These are phyloP conservation scores for Jacana jacana DNA, from an alignment of 2,113 vertebrate genomes.

Conservation along the genomic window DNA sequence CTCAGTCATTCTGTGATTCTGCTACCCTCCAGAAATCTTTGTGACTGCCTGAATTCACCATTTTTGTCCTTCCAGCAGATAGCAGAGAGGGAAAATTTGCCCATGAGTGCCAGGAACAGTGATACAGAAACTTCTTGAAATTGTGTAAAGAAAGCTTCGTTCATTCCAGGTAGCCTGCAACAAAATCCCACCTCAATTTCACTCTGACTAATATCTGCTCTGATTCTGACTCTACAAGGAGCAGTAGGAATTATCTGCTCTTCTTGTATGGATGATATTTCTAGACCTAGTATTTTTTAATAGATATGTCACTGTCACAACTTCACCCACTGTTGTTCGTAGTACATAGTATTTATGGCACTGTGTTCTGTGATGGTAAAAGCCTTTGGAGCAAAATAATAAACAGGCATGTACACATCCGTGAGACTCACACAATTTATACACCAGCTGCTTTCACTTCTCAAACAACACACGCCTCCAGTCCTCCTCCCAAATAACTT, in stretches of 20 bases:
- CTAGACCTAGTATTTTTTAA: neutral
- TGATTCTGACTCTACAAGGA: neutral
- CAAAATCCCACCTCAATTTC: neutral
- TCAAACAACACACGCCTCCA: neutral
- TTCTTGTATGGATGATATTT: neutral
- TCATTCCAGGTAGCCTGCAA: neutral
- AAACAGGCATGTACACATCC: neutral
- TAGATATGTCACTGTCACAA: neutral
- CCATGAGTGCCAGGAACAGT: neutral
- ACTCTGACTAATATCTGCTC: neutral
- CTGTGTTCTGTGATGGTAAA: neutral
- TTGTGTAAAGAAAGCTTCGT: neutral
- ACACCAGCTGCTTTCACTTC: neutral
- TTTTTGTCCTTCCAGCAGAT: neutral
- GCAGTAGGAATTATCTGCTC: neutral
- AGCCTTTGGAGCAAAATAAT: neutral
- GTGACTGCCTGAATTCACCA: neutral
- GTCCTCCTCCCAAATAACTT: neutral
- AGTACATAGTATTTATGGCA: neutral
- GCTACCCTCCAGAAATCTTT: neutral
- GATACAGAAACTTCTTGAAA: neutral
- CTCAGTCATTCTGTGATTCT: neutral
- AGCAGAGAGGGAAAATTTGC: neutral
- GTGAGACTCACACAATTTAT: neutral
- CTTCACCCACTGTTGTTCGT: neutral